Percentiles rank a stretch among this genome's conserved stretches.
Conservation (phyloP, 2,113 vertebrate genomes). For the Probosciger aterrimus region DNA sequence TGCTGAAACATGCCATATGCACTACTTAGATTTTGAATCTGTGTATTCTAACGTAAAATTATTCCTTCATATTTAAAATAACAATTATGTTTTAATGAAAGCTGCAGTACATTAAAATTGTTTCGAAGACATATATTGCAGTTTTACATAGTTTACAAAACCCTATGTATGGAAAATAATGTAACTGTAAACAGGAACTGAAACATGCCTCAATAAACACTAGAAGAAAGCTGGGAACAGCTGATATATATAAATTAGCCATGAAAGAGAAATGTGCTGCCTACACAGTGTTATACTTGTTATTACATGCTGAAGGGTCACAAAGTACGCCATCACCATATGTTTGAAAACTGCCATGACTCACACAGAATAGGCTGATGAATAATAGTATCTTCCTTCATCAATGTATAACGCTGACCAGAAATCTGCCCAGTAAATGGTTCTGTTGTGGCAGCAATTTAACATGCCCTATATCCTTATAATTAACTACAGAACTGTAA, state of each 20-base stretch:
- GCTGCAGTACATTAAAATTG: neutral
- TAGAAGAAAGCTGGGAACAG: neutral
- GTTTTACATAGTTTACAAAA: neutral
- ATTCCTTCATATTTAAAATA: neutral
- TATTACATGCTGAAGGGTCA: neutral
- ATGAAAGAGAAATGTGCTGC: slow-evolving; percentile 24
- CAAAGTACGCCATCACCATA: neutral
- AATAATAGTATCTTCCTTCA: neutral
- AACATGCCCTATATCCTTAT: neutral
- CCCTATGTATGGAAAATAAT: neutral
- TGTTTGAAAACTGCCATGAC: slow-evolving; percentile 14
- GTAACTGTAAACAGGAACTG: neutral
- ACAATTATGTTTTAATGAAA: neutral
- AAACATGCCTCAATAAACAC: neutral
- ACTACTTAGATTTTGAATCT: neutral
- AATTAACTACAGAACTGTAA: neutral
- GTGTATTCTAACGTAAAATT: neutral
- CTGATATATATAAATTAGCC: neutral
- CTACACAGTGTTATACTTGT: neutral
- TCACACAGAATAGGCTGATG: neutral
- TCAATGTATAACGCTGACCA: neutral
- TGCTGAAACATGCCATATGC: neutral
- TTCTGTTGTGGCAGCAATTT: neutral
- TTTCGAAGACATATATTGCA: neutral
- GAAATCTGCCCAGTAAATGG: neutral